Conservation (phyloP, 2,888 invertebrate species). For the Seira musarum region DNA sequence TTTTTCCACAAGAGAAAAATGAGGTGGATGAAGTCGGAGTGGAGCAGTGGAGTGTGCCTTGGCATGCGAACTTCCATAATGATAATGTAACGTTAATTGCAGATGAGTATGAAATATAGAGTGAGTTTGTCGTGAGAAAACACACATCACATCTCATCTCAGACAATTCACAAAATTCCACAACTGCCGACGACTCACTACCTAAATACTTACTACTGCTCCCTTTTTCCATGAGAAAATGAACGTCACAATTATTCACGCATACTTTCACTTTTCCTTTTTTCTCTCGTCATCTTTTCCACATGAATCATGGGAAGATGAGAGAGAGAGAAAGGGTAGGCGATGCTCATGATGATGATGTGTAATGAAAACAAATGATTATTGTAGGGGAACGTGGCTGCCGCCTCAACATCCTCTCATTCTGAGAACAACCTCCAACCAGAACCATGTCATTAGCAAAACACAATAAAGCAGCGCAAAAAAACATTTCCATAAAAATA, state of each 20-base stretch:
- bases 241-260: slow-evolving; percentile 22
- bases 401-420: neutral
- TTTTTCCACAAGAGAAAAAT: neutral
- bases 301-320: neutral
- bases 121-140: slow-evolving; percentile 1
- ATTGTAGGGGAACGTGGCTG: slow-evolving; percentile 17
- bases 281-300: slow-evolving; percentile 2
- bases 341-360: neutral
- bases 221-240: slow-evolving; percentile 7
- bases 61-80: slow-evolving; percentile 12
- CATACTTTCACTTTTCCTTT: slow-evolving; percentile 4
- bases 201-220: no score
- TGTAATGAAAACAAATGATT: slow-evolving; percentile 44
- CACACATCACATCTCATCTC: neutral
- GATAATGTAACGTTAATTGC: neutral
- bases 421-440: neutral
- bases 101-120: slow-evolving; percentile 19
- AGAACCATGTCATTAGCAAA: slow-evolving; percentile 33
- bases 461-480: slow-evolving; percentile 29
- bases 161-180: no score
- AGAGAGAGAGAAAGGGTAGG: neutral
- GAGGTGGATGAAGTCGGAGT: neutral
- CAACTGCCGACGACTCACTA: no score
- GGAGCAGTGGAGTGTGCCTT: slow-evolving; percentile 12
- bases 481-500: slow-evolving; percentile 10